Conservation (phyloP, 2,113 vertebrate genomes). For the Leptodactylus fuscus region DNA sequence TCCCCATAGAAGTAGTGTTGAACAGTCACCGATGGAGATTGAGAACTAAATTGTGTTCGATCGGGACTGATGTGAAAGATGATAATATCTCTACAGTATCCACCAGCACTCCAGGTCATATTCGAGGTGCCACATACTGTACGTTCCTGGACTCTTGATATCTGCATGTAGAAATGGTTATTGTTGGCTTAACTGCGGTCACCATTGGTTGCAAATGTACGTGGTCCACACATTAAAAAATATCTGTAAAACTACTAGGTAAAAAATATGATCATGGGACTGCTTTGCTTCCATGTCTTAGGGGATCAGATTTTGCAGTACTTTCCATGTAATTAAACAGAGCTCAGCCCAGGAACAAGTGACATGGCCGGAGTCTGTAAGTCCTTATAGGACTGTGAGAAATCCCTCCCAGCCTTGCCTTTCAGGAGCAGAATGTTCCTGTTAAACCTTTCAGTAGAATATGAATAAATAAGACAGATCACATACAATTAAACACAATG, state of each 20-base stretch:
- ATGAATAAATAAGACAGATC: too few species aligned
- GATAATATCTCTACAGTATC: too few species aligned
- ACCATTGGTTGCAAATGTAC: background rate
- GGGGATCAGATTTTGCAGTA: background rate
- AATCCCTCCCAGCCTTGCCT: background rate
- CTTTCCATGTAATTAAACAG: background rate
- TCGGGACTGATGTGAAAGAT: too few species aligned
- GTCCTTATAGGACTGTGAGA: background rate
- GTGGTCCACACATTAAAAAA: background rate
- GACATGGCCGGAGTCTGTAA: background rate
- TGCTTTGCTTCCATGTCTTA: background rate
- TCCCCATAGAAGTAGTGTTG: too few species aligned
- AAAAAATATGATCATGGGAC: background rate
- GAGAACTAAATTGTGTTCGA: too few species aligned
- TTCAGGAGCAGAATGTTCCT: background rate
- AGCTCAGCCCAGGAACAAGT: background rate
- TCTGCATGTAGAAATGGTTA: too few species aligned
- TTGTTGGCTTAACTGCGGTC: background rate
- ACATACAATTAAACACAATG: background rate
- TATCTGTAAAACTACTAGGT: background rate
- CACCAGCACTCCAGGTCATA: background rate
- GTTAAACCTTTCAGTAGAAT: too few species aligned
- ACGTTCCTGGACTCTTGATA: too few species aligned
- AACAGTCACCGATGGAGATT: too few species aligned
- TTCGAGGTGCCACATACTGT: background rate